Evolutionary conservation across 1,140 invertebrate species (phyloP).

Genomic region (Chionoecetes opilio): DNA sequence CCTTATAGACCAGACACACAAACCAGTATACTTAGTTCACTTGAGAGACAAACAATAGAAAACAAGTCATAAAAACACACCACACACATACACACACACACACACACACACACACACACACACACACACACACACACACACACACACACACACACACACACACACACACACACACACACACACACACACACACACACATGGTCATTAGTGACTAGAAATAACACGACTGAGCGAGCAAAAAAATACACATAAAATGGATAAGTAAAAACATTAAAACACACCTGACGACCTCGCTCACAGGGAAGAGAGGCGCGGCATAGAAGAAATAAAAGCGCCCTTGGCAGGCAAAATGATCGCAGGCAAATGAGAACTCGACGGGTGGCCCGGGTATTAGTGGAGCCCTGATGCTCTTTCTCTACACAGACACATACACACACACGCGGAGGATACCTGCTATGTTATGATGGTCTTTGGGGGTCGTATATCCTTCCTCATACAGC

Average conservation of each 20-base stretch:
- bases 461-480: background rate
- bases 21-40: background rate
- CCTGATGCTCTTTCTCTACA: background rate
- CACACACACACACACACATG: background rate
- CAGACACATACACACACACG: conserved; percentile 58
- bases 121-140: background rate
- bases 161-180: too few relatives aligned
- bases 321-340: conserved; percentile 7
- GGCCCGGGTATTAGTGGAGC: background rate
- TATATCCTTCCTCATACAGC: too few relatives aligned
- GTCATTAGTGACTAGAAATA: background rate
- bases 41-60: background rate
- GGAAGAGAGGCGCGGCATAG: background rate
- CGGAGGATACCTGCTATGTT: too few relatives aligned
- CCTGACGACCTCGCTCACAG: conserved; percentile 40
- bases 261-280: conserved; percentile 41
- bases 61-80: background rate
- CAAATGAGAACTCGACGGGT: conserved; percentile 65
- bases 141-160: too few relatives aligned
- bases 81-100: background rate
- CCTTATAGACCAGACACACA: background rate
- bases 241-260: conserved; percentile 32
- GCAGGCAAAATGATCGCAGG: conserved; percentile 58
- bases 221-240: background rate
- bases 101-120: background rate